A percentile compares a stretch with the other conserved stretches of the same genome.
Conservation (phyloP, 2,888 invertebrate genomes). For the Rotaria macrura region DNA sequence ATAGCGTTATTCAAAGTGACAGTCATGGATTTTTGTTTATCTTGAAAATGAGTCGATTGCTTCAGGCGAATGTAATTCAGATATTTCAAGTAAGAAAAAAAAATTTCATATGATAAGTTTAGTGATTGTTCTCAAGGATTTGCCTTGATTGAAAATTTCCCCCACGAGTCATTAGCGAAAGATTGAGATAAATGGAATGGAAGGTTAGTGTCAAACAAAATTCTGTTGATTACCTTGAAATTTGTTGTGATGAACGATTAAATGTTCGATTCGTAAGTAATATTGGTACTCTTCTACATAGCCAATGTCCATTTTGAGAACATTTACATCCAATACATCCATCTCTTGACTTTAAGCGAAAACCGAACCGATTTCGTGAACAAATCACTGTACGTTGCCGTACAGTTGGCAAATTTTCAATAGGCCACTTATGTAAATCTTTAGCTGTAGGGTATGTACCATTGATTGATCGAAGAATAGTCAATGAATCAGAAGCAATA, state of each 20-base stretch:
- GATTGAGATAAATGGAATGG: no score
- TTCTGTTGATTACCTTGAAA: background rate
- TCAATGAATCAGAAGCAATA: background rate
- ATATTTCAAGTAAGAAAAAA: no score
- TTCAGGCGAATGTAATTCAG: no score
- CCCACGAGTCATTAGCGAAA: no score
- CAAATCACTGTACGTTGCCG: background rate
- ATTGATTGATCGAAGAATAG: background rate
- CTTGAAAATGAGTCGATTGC: no score
- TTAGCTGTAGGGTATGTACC: background rate
- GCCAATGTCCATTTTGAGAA: background rate
- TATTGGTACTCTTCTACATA: background rate
- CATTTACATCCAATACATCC: constrained; percentile 7
- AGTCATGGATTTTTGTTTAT: no score
- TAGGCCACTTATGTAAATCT: background rate
- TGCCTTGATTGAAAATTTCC: no score
- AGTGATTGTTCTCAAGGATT: no score
- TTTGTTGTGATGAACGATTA: background rate
- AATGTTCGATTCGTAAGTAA: background rate
- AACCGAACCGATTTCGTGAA: background rate
- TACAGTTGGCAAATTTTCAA: background rate
- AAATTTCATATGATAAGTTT: no score
- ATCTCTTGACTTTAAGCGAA: background rate
- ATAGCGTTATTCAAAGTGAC: no score
- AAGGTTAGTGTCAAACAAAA: no score